Evolutionary conservation across 2,797 vertebrate species (phyloP).

Genomic region (Carapus acus): DNA sequence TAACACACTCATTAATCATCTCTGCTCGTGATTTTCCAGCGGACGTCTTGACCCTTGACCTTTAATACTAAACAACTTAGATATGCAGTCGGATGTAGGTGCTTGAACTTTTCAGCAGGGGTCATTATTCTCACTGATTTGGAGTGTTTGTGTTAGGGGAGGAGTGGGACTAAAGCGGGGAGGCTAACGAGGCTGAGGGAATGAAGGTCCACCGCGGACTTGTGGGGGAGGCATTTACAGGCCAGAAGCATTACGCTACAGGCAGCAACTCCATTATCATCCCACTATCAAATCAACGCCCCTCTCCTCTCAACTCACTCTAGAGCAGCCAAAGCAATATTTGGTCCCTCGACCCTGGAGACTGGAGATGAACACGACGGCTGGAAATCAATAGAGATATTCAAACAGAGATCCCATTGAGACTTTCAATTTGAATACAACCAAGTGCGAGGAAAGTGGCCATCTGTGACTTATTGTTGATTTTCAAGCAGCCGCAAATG

Average conservation of each 20-base stretch:
- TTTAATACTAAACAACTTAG: constrained; percentile 13
- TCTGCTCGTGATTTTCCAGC: constrained; percentile 35
- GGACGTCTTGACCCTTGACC: constrained; percentile 17
- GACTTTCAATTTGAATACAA: constrained; percentile 14
- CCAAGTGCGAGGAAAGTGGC: too few species aligned
- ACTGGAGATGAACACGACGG: constrained; percentile 43
- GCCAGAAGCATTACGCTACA: constrained; percentile 42
- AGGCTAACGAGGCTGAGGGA: constrained; percentile 31
- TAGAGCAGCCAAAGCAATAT: constrained; percentile 48
- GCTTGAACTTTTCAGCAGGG: too few species aligned
- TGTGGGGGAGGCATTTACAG: constrained; percentile 34
- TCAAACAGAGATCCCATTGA: constrained; percentile 34
- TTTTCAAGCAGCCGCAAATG: too few species aligned
- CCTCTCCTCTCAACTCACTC: constrained; percentile 42
- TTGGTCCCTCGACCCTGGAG: constrained; percentile 22
- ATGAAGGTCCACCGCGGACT: constrained; percentile 36
- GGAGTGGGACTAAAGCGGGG: constrained; percentile 40
- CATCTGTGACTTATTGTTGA: too few species aligned
- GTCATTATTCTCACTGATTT: too few species aligned
- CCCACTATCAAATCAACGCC: constrained; percentile 43
- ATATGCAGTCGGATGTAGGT: too few species aligned
- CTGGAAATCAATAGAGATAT: constrained; percentile 54
- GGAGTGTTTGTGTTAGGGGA: constrained; percentile 13
- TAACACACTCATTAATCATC: constrained; percentile 35
- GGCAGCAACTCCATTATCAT: constrained; percentile 48